Evolutionary conservation across 2,797 vertebrate genomes (phyloP), one percentile per base, ranked within the genome.

Genomic region (Sphenodon punctatus): DNA sequence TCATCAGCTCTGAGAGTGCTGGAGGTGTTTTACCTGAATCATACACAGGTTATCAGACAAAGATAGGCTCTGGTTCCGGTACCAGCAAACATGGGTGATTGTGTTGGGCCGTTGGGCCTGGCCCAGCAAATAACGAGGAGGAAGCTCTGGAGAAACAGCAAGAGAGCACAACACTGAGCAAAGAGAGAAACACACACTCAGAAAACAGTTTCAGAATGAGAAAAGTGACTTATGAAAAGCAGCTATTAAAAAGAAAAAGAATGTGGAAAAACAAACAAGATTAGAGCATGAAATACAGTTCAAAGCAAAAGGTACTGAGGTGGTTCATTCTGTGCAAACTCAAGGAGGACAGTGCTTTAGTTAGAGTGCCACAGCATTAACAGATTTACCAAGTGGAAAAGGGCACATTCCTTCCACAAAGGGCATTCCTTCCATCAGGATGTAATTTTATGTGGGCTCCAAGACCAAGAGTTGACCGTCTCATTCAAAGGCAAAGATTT

Each of bases 71-170:
- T 98, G 97, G 95, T 97, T 98, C 94, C 98, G 96, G 93, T 98
- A 99, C 98, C 98, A 99, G 94, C 98, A 99, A 95, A 99, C 97
- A 65, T 98, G 98, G 87, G 97, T 98, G 96, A 98, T 97, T 94
- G 97, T 98, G 95, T 98, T 98, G 90, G 97, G 97, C 93, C 97
- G 96, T 92, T 97, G 97, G 83, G 94, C 96, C 96, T 97, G 96
- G 95, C 97, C 96, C 72, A 97, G 96, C 85, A 97, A 97, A 94
- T 96, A 97, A 66, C 96, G 96, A 95, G 96, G 96, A 93, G 97
- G 97, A 80, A 97, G 96, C 89, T 98, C 97, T 69, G 96, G 97
- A 84, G 97, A 97, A 77, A 94, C 93, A 67, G 96, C 96, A 82
- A 96, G 95, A 94, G 97, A 97, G 93, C 92, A 82, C 91, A 96